Conservation (phyloP, 2,797 vertebrate species). For the Streptopelia turtur region DNA sequence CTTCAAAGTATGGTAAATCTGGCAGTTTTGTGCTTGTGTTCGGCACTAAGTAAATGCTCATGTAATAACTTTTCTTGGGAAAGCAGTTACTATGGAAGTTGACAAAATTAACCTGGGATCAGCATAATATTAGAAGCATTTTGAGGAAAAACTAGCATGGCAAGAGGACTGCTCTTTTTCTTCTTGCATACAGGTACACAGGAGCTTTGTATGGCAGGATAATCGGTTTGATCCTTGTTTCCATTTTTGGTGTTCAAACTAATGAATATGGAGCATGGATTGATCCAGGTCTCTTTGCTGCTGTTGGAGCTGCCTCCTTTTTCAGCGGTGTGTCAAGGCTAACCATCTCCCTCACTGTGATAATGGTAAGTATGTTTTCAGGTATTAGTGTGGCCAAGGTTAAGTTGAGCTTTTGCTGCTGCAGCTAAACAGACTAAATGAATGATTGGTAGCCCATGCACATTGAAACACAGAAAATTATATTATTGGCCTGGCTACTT, state of each 20-base stretch:
- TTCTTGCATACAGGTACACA: conserved; percentile 3
- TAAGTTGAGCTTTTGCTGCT: background rate
- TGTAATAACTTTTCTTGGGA: background rate
- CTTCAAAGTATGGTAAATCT: background rate
- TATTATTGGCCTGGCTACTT: background rate
- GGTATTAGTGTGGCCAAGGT: background rate
- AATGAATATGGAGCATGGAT: conserved; percentile 44
- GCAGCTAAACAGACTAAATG: background rate
- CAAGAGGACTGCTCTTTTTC: background rate
- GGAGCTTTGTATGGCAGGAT: conserved; percentile 57
- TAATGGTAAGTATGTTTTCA: conserved; percentile 40
- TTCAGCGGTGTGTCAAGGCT: conserved; percentile 57
- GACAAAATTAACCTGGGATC: background rate
- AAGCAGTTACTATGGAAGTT: background rate
- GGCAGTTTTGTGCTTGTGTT: background rate
- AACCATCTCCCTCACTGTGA: conserved; percentile 55
- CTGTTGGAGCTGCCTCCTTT: conserved; percentile 47
- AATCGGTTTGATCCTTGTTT: conserved; percentile 50
- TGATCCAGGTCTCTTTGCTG: conserved; percentile 64
- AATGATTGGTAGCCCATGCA: background rate
- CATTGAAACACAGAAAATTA: background rate
- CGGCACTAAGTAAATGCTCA: background rate
- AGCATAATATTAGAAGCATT: background rate
- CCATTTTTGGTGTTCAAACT: conserved; percentile 32
- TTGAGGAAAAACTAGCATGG: background rate